Conservation (phyloP, 2,797 vertebrate genomes). For the Parauchenoglanis ngamensis region DNA sequence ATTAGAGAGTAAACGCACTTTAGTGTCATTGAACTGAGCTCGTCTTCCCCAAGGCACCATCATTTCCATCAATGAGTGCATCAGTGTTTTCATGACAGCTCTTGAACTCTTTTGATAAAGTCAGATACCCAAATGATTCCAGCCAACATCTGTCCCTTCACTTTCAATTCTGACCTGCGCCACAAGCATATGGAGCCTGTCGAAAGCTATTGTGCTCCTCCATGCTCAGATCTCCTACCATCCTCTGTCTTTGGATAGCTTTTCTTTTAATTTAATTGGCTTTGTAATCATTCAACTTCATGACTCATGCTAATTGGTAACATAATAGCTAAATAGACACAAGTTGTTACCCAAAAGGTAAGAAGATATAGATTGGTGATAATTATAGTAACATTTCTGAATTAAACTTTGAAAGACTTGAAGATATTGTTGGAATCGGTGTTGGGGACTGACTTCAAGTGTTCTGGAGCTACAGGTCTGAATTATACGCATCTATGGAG, state of each 20-base stretch:
- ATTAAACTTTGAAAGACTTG: background rate
- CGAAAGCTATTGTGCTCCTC: conserved; percentile 67
- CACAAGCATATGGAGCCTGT: conserved; percentile 72
- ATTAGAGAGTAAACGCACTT: conserved; percentile 35
- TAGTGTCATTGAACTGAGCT: conserved; percentile 1
- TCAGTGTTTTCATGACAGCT: conserved; percentile 66
- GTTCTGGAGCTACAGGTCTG: background rate
- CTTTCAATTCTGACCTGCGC: conserved; percentile 68
- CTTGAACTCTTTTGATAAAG: conserved; percentile 69
- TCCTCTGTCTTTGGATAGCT: background rate
- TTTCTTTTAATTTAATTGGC: conserved; percentile 45
- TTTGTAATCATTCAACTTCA: conserved; percentile 28
- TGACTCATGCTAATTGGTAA: conserved; percentile 11
- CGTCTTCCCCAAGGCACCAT: conserved; percentile 26
- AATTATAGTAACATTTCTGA: background rate
- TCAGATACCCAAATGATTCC: conserved; percentile 69
- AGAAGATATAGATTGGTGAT: background rate
- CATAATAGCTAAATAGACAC: background rate
- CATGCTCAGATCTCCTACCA: conserved; percentile 60
- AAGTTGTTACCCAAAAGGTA: background rate
- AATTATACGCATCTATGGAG: background rate
- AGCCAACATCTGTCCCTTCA: conserved; percentile 75
- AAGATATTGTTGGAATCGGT: background rate
- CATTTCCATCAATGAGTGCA: conserved; percentile 9
- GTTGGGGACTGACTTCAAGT: background rate